phyloP scores from a whole-genome alignment of 2,797 vertebrate species.

The Podargus strigoides region DNA sequence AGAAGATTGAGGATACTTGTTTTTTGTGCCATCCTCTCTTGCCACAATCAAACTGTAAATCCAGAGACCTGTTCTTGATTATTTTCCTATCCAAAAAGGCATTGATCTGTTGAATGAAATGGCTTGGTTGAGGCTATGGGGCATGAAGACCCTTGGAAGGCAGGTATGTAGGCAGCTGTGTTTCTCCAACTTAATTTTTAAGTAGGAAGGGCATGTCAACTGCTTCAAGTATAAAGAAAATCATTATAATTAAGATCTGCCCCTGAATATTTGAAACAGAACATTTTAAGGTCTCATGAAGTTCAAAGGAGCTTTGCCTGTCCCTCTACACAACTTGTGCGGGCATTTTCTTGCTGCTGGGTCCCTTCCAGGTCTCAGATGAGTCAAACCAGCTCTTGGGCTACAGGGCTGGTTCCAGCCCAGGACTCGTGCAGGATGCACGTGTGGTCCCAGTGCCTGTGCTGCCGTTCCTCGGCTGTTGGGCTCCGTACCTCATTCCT shows the following conservation, averaged over 20 bases:
- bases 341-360: not conserved
- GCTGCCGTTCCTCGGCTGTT: not conserved
- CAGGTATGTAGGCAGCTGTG: not conserved
- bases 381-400: not conserved
- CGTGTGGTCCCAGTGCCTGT: not conserved
- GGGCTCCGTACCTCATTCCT: not conserved
- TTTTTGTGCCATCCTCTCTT: rapidly evolving
- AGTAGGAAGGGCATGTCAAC: rapidly evolving
- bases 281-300: rapidly evolving
- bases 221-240: not conserved
- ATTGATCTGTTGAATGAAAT: not conserved
- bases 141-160: not conserved
- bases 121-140: not conserved
- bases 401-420: rapidly evolving
- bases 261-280: not conserved
- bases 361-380: not conserved
- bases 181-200: not conserved
- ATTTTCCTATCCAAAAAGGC: not conserved
- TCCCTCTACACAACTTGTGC: not conserved
- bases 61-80: rapidly evolving
- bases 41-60: not conserved
- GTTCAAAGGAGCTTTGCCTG: not conserved
- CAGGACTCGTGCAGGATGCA: not conserved
- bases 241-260: rapidly evolving
- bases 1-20: not conserved